phyloP scores from a whole-genome alignment of 2,888 invertebrate genomes.

The Hirtodrosophila histrioides region DNA sequence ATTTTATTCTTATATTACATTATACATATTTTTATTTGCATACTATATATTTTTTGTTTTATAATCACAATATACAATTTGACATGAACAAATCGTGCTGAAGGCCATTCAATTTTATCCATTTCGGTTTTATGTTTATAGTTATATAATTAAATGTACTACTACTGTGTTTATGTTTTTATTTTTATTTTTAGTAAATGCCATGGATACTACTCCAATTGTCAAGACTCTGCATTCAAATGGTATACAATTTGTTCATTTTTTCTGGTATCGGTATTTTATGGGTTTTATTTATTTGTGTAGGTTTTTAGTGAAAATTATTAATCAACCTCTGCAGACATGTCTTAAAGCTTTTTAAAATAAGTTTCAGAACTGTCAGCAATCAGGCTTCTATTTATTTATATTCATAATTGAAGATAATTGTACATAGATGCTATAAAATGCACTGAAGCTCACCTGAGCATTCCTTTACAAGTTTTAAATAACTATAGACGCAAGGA shows the following conservation, averaged over 20 bases:
- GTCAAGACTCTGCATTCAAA: conserved; percentile 84
- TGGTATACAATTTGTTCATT: conserved; percentile 80
- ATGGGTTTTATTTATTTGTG: conserved; percentile 26
- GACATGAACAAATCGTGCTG: no score
- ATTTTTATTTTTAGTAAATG: conserved; percentile 83
- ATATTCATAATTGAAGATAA: no score
- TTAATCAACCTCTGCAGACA: no score
- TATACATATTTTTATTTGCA: no score
- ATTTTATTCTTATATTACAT: no score
- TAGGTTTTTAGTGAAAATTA: conserved; percentile 2
- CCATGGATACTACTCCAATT: conserved; percentile 85
- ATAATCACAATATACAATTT: no score
- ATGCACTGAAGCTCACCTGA: no score
- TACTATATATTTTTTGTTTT: no score
- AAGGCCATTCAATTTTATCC: neutral
- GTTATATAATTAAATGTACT: conserved; percentile 9
- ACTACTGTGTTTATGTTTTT: conserved; percentile 56
- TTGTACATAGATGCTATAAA: no score
- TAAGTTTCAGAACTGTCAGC: neutral
- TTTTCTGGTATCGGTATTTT: conserved; percentile 12
- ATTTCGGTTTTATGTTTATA: conserved; percentile 1
- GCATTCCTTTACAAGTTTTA: no score
- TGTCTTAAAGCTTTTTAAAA: no score
- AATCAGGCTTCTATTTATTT: neutral
- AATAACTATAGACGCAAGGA: no score